Evolutionary conservation across 1,140 invertebrate genomes (phyloP).

Genomic region (Drosophila orosa): DNA sequence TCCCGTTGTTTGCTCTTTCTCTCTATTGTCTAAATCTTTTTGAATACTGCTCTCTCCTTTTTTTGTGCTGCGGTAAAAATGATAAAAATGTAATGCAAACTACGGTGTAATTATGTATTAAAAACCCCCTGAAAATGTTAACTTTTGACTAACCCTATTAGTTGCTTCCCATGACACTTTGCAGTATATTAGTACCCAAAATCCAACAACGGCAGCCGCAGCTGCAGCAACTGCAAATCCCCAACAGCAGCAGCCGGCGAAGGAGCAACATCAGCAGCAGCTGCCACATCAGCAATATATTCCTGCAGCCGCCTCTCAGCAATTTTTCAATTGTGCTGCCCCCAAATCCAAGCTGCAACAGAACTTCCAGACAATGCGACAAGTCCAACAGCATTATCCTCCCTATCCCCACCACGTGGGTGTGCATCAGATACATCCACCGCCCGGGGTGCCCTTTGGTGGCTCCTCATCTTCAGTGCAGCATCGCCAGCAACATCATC

Average conservation of each 20-base stretch:
- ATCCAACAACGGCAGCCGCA: constrained; percentile 24
- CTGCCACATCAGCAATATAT: constrained; percentile 29
- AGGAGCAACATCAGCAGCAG: constrained; percentile 17
- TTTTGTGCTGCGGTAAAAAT: constrained; percentile 62
- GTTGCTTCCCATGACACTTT: constrained; percentile 73
- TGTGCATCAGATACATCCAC: constrained; percentile 82
- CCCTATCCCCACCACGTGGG: constrained; percentile 83
- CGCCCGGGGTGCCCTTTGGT: constrained; percentile 72
- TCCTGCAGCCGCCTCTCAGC: constrained; percentile 17
- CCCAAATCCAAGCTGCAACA: constrained; percentile 84
- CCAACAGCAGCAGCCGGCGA: constrained; percentile 7
- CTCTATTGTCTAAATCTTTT: constrained; percentile 45
- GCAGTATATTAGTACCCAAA: constrained; percentile 65
- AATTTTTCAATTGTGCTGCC: constrained; percentile 81
- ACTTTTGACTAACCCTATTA: constrained; percentile 62
- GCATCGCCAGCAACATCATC: constrained; percentile 25
- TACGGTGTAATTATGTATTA: constrained; percentile 7
- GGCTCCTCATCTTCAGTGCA: constrained; percentile 7
- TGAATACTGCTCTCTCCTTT: constrained; percentile 49
- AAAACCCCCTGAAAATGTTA: constrained; percentile 4
- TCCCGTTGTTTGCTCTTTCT: constrained; percentile 62
- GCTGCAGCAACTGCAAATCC: constrained; percentile 2
- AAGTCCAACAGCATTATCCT: constrained; percentile 84
- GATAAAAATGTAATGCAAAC: constrained; percentile 27
- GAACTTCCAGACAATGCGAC: constrained; percentile 83